Base-by-base conservation (phyloP, 2,797 vertebrate species). In the Gallinago stenura region DNA sequence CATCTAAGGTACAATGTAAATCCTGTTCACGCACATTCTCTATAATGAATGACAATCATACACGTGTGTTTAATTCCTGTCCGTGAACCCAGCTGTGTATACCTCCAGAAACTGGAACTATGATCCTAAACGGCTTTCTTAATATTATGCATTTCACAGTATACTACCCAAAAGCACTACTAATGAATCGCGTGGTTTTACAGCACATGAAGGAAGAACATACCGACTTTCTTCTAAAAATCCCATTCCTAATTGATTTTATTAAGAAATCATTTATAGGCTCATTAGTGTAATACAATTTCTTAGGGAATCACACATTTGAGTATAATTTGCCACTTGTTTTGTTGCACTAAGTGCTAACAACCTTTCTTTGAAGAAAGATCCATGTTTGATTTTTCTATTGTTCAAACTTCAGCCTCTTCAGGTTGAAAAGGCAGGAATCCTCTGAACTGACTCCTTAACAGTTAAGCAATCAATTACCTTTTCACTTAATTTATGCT, bases 271-370 rank as follows among this genome's bases (percentile, higher is more conserved):
- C 9, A 72, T 51, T 80, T 66, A 51, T 37, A 84, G 45, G 48
- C 45, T 96, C 30, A 85, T 81, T 83, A 28, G 9, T 25, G 57
- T 80, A 90, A 65, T 53, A 18, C 20, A 56, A 75, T 71, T 89
- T 93, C 79, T 62, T 70, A 82, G 65, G 50, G 50, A 91, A 45
- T 62, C 82, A 83, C 54, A 64, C n/a, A 72, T 78, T 87, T 91
- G 11, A 62, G 54, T 89, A 80, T 76, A 94, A 96, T 95, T 80
- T 95, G 58, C 68, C 53, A 88, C 57, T 92, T 86, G 56, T 57
- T 92, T 86, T 77, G 76, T 58, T 83, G 48, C 57, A 93, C 54
- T 87, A 84, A 75, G 30, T 25, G 56, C 48, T 94, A 71, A 88
- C 56, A 53, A 78, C 91, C 68, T 70, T 69, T 65, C 78, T 76